Evolutionary conservation across 2,888 invertebrate species (phyloP), one percentile per base, ranked within the genome.

Genomic region (Cryptus viduatorius): DNA sequence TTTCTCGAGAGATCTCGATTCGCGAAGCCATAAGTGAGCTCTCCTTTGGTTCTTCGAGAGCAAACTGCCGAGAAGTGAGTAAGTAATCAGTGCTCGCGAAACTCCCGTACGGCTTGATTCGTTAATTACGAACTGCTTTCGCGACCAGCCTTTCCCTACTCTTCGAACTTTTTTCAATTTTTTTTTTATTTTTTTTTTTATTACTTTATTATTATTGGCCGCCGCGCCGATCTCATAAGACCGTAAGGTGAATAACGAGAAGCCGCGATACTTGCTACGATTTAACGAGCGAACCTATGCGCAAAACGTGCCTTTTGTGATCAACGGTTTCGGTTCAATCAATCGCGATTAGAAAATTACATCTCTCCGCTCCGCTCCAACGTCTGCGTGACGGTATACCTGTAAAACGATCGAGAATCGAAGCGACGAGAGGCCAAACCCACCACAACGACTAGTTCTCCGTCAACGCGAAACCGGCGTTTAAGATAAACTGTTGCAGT

Each of bases 271-370:
- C 24, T 24, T 24, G 2, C 10, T 24, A 59, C 19, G 24, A 12
- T 59, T 16, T 24, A 24, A 24, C 59, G 29, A 12, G 31, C 29
- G 12, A 59, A 24, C 14, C 59, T 29, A 37, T 37, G 37, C 37
- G n/a, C 31, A n/a, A 14, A 29, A 73, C 24, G 46, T 56, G 37
- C 31, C 29, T 29, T 10, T 14, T 59, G 68, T 48, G 69, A 65
- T 16, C 44, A 37, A 61, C 75, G 84, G 79, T 79, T 82, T 82
- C 82, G 84, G 79, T 84, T 79, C 82, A 82, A 84, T 79, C 84
- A 82, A 65, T 84, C 75, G 71, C 56, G 68, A 81, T 78, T 79
- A 82, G 78, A 82, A 48, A 82, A 78, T 82, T 73, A 84, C 78
- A 56, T 56, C 65, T 72, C 29, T 46, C 73, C 7, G 24, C 7